These are phyloP conservation scores for Mormyrops boulengeri DNA, from an alignment of 2,797 vertebrate species.

Conservation along the genomic window DNA sequence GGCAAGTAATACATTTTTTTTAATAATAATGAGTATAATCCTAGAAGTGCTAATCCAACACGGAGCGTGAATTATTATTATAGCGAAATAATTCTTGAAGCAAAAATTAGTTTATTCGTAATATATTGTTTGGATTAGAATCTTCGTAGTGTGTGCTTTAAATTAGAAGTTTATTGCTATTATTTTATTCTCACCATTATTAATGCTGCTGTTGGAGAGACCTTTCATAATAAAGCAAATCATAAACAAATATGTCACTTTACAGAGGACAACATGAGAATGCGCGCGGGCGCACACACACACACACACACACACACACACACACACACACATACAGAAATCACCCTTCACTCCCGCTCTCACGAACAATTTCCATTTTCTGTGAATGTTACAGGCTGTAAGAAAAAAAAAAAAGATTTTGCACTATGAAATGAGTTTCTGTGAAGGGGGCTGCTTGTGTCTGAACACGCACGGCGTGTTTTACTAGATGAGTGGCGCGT, in stretches of 20 bases:
- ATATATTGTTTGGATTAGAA: background rate
- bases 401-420: constrained; percentile 8
- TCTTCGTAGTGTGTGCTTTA: background rate
- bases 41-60: background rate
- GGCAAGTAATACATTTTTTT: background rate
- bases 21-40: background rate
- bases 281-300: background rate
- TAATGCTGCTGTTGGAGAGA: background rate
- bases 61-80: background rate
- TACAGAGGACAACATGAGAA: background rate
- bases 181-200: background rate
- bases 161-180: background rate
- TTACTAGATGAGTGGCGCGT: constrained; percentile 62
- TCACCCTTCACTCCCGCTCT: background rate
- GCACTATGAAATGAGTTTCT: constrained; percentile 49
- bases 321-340: background rate
- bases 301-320: background rate
- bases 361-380: constrained; percentile 14
- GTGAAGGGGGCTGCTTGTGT: constrained; percentile 43
- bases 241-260: background rate
- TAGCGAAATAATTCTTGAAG: background rate
- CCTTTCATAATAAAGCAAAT: background rate
- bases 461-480: constrained; percentile 55
- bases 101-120: background rate
- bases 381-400: constrained; percentile 21